Conservation (phyloP, 37 sponge, comb jelly and placozoan species). For the Chondrilla cf. caribensis region DNA sequence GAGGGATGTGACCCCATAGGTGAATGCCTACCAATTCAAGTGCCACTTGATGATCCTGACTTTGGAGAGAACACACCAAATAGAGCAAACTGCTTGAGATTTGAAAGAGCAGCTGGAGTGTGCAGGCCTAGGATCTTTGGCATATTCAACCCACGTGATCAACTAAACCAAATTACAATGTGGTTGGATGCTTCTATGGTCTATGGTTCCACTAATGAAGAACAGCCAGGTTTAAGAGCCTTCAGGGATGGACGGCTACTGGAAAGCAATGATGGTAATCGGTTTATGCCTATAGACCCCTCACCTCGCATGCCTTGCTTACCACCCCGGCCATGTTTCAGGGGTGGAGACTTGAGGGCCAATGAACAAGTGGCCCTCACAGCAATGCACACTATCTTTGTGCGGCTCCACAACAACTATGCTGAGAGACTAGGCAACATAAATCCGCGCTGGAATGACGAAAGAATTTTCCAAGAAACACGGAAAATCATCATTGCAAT, state of each 20-base stretch:
- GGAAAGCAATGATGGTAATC: conserved; percentile 14
- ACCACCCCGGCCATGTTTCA: neutral
- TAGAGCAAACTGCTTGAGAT: conserved; percentile 42
- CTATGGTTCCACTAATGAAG: conserved; percentile 68
- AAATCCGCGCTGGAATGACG: conserved; percentile 91
- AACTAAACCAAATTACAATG: conserved; percentile 77
- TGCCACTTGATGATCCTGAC: conserved; percentile 31
- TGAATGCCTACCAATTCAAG: conserved; percentile 50
- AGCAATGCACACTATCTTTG: conserved; percentile 91
- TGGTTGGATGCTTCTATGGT: conserved; percentile 84
- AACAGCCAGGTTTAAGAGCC: conserved; percentile 15
- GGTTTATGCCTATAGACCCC: neutral
- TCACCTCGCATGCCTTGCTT: conserved; percentile 2
- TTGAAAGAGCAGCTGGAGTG: conserved; percentile 42
- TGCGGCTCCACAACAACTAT: conserved; percentile 92
- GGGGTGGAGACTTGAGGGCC: conserved; percentile 10
- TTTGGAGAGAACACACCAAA: conserved; percentile 23
- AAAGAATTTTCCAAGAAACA: conserved; percentile 81
- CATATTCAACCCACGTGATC: conserved; percentile 45
- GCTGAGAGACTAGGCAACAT: conserved; percentile 54
- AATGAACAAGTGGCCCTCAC: conserved; percentile 29
- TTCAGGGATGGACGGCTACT: conserved; percentile 42
- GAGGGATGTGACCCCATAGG: conserved; percentile 24
- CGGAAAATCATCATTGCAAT: conserved; percentile 89
- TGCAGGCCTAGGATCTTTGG: conserved; percentile 11